Evolutionary conservation across 2,797 vertebrate species (phyloP).

Genomic region (Pipistrellus kuhlii): DNA sequence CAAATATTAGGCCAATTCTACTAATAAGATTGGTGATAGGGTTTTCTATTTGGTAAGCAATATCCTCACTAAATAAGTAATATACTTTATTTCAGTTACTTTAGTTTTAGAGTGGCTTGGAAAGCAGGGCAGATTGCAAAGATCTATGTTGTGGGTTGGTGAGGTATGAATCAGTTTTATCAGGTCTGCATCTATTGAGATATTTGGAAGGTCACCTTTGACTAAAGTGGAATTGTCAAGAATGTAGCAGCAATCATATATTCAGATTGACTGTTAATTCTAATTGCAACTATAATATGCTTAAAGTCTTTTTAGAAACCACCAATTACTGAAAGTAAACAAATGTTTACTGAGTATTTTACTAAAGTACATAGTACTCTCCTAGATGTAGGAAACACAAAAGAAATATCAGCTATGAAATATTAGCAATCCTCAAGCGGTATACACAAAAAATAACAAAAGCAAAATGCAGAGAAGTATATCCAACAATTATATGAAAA

Average conservation of each 20-base stretch:
- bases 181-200: conserved; percentile 3
- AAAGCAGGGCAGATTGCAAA: neutral
- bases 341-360: conserved; percentile 67
- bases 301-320: conserved; percentile 59
- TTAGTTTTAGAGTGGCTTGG: neutral
- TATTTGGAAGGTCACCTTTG: conserved; percentile 59
- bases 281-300: conserved; percentile 57
- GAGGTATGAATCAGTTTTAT: conserved; percentile 34
- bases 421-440: neutral
- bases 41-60: conserved; percentile 7
- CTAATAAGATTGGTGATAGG: neutral
- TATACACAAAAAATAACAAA: conserved; percentile 20
- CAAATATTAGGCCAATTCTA: conserved; percentile 16
- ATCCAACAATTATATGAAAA: neutral
- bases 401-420: neutral
- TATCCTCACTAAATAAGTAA: conserved; percentile 12
- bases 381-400: conserved; percentile 9
- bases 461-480: neutral
- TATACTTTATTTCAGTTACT: neutral
- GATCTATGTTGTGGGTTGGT: neutral
- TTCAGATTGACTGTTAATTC: conserved; percentile 49
- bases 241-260: conserved; percentile 16
- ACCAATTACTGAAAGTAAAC: conserved; percentile 67
- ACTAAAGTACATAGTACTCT: conserved; percentile 14
- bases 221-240: conserved; percentile 56